phyloP scores from a whole-genome alignment of 2,113 vertebrate genomes.

The Dolichallabes microphthalmus region DNA sequence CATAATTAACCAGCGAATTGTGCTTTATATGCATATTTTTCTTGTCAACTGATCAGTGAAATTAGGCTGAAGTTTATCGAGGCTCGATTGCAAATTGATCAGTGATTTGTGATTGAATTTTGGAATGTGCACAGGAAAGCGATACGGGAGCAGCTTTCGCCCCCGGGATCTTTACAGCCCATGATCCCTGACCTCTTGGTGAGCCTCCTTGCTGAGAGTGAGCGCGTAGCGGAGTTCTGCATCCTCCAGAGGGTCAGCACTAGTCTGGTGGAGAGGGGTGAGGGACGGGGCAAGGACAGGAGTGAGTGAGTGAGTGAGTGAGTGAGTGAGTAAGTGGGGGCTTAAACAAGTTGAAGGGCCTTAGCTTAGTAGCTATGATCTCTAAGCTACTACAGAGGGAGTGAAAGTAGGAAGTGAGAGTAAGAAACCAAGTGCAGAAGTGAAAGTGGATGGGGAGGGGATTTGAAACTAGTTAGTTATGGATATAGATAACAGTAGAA shows the following conservation, averaged over 20 bases:
- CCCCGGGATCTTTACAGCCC: conserved; percentile 40
- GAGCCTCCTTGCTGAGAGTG: conserved; percentile 87
- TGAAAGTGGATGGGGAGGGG: neutral
- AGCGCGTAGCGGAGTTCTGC: conserved; percentile 87
- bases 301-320: conserved; percentile 62
- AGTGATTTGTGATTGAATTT: conserved; percentile 25
- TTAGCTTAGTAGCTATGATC: neutral
- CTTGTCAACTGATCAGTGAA: neutral
- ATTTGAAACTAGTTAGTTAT: conserved; percentile 7
- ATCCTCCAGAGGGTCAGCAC: conserved; percentile 81
- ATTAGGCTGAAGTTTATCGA: conserved; percentile 15
- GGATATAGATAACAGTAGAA: neutral
- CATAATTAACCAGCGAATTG: neutral
- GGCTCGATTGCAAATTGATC: conserved; percentile 16
- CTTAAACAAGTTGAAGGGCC: conserved; percentile 30
- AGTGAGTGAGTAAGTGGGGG: conserved; percentile 41
- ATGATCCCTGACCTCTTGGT: conserved; percentile 84
- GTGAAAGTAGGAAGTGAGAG: neutral
- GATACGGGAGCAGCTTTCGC: conserved; percentile 27
- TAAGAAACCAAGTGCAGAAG: neutral
- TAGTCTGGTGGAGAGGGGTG: conserved; percentile 65
- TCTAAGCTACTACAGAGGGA: conserved; percentile 8
- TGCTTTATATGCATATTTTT: neutral
- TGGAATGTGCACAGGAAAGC: conserved; percentile 9
- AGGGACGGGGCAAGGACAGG: conserved; percentile 61